Evolutionary conservation across 2,797 vertebrate genomes (phyloP), one percentile per base, ranked within the genome.

Genomic region (Emys orbicularis): DNA sequence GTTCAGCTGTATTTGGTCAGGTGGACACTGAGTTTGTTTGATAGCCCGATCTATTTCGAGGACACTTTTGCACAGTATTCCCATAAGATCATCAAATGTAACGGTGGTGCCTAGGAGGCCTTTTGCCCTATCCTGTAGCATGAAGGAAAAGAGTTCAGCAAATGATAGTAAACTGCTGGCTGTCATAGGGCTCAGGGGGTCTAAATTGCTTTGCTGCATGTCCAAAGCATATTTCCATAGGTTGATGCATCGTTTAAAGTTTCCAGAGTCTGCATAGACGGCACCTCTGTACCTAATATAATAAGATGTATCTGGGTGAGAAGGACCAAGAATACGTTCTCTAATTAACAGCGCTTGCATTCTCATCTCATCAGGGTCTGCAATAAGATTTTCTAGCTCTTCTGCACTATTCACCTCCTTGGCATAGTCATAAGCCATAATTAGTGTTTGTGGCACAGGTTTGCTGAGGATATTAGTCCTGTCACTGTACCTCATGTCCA

Each of bases 201-300:
- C 99, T 89, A 99, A 98, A 98, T 99, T 99, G 96, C 97, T 99
- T 97, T 99, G 99, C 95, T 99, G 99, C 99, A 99, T 99, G 97
- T 99, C 99, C 98, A 99, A 97, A 6, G 99, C 99, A 6, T 99
- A 99, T 82, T 99, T 99, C 99, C 99, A 99, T 31, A 99, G 98
- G 95, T 99, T 99, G 97, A 99, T 99, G 98, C 99, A 99, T 93
- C 99, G 99, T 96, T 99, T 99, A 88, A 99, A 99, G 98, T 99
- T 99, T 80, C 99, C 99, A 11, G 99, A 99, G 98, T 99, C 99
- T 2, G 99, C 99, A 79, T 99, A 99, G 19, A 99, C 99, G 1
- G 99, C 99, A 0, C 99, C 99, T 74, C 99, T 98, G 93, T 99
- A 99, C 68, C 99, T 99, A 95, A 99, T 99, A 97, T 99, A 99